A percentile compares a stretch with the other conserved stretches of the same genome.
phyloP scores from a whole-genome alignment of 2,888 invertebrate genomes.

The Drosophila maculinotata region DNA sequence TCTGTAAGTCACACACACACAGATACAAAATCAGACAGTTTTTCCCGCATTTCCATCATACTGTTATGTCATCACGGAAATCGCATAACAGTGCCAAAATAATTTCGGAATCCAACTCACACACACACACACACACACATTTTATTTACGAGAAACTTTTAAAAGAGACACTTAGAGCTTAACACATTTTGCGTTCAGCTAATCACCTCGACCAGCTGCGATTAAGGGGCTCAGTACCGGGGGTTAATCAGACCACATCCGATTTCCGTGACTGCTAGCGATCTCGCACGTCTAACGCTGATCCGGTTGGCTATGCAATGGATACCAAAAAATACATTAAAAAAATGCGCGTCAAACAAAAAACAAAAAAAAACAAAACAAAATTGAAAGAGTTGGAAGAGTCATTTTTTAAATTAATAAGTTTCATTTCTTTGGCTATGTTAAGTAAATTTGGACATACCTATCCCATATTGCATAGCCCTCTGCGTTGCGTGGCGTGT shows the following conservation, averaged over 20 bases:
- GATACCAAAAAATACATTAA: conserved; percentile 41
- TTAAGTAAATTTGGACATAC: conserved; percentile 40
- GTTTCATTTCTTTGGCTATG: conserved; percentile 51
- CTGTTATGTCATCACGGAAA: conserved; percentile 74
- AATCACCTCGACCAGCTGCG: conserved; percentile 73
- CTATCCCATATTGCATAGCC: conserved; percentile 62
- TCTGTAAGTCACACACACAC: conserved; percentile 8
- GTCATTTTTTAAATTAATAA: conserved; percentile 42
- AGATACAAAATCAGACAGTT: conserved; percentile 61
- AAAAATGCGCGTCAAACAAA: conserved; percentile 61
- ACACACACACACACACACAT: conserved; percentile 19
- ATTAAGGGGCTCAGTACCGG: conserved; percentile 82
- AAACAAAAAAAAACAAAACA: background rate
- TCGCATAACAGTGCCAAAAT: conserved; percentile 67
- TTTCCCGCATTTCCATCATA: conserved; percentile 14
- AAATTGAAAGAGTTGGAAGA: conserved; percentile 1
- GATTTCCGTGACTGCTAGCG: conserved; percentile 72
- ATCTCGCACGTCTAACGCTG: conserved; percentile 27
- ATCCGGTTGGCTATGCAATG: conserved; percentile 61
- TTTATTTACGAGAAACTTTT: conserved; percentile 31
- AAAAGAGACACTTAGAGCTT: conserved; percentile 34
- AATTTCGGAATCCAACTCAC: conserved; percentile 12
- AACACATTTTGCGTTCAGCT: conserved; percentile 60
- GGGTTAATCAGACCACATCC: conserved; percentile 69
- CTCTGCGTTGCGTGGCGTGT: conserved; percentile 30